A percentile compares a stretch with the other conserved stretches of the same genome.
phyloP scores from a whole-genome alignment of 1,140 invertebrate genomes.

The Wasmannia auropunctata region DNA sequence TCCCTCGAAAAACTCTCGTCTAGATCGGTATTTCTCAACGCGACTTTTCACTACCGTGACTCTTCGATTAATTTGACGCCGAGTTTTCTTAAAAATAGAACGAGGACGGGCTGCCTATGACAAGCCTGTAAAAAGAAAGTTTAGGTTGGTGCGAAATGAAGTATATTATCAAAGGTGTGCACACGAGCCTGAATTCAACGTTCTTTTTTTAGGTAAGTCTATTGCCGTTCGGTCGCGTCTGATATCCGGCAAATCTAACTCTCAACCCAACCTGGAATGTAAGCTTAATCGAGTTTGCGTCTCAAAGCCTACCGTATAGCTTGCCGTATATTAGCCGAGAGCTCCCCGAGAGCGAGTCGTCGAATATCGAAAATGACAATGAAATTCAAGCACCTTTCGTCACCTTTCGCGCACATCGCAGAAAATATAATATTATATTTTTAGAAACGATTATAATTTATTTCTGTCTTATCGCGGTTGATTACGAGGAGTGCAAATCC shows the following conservation, averaged over 20 bases:
- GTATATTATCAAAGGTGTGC: background rate
- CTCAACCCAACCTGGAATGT: constrained; percentile 28
- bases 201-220: constrained; percentile 9
- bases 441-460: background rate
- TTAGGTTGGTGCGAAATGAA: background rate
- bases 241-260: constrained; percentile 26
- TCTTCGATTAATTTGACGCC: constrained; percentile 19
- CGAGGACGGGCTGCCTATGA: background rate
- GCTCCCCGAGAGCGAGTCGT: constrained; percentile 10
- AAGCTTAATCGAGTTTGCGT: constrained; percentile 66
- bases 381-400: constrained; percentile 14
- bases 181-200: background rate
- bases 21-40: background rate
- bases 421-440: background rate
- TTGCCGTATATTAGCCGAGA: constrained; percentile 16
- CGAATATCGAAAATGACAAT: constrained; percentile 8
- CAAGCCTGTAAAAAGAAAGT: background rate
- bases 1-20: background rate
- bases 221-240: background rate
- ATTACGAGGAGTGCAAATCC: background rate
- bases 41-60: background rate
- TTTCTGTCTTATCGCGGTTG: background rate
- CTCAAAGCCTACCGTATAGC: constrained; percentile 34
- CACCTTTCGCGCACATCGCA: no score
- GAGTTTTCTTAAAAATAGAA: background rate